Evolutionary conservation across 2,888 invertebrate genomes (phyloP).

Genomic region (Parnassius glacialis): DNA sequence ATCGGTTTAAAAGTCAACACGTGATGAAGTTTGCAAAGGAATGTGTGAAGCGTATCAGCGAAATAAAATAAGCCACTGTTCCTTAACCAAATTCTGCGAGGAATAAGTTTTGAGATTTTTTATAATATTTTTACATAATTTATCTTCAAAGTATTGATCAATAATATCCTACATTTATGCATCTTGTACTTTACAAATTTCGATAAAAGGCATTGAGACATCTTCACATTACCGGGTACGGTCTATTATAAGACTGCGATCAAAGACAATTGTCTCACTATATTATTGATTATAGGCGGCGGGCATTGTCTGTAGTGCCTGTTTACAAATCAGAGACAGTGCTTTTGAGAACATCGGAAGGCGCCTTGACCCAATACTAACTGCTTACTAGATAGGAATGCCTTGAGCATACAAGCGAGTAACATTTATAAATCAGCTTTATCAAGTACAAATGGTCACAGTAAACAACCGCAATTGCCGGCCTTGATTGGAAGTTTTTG

Average conservation of each 20-base stretch:
- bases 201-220: not conserved
- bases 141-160: no score
- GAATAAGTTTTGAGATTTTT: no score
- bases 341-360: constrained; percentile 54
- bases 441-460: constrained; percentile 28
- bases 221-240: not conserved
- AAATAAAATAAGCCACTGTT: no score
- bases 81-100: no score
- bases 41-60: no score
- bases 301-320: constrained; percentile 49
- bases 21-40: no score
- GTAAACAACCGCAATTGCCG: constrained; percentile 21
- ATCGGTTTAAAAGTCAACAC: no score
- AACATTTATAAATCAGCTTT: constrained; percentile 34
- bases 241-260: constrained; percentile 21
- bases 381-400: constrained; percentile 35
- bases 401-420: constrained; percentile 35
- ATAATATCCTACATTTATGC: no score
- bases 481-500: constrained; percentile 6
- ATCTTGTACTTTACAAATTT: no score
- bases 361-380: constrained; percentile 54
- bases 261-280: constrained; percentile 42
- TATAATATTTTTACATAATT: no score
- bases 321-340: constrained; percentile 46
- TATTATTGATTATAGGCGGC: constrained; percentile 42